A percentile compares a stretch with the other conserved stretches of the same genome.
Conservation (phyloP, 1,140 invertebrate species). For the Chelonus insularis region DNA sequence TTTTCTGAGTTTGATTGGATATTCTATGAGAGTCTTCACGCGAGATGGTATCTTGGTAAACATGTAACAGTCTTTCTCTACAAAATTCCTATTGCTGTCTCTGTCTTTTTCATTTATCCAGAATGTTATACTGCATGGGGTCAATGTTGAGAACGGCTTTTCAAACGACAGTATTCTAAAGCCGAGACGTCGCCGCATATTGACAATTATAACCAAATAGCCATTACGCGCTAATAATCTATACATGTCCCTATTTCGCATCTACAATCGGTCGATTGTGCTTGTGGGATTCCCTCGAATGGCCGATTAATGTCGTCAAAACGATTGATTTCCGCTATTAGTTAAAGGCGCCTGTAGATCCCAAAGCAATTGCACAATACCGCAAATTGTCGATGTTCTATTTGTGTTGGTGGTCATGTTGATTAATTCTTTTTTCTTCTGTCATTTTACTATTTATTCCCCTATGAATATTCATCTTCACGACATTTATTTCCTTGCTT, state of each 20-base stretch:
- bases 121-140: neutral
- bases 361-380: slow-evolving; percentile 21
- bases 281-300: slow-evolving; percentile 20
- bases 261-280: slow-evolving; percentile 9
- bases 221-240: slow-evolving; percentile 1
- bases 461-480: too few species aligned
- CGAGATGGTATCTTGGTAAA: neutral
- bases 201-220: slow-evolving; percentile 8
- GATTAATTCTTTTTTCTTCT: slow-evolving; percentile 26
- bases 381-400: slow-evolving; percentile 22
- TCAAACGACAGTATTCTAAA: too few species aligned
- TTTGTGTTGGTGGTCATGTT: neutral
- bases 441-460: too few species aligned
- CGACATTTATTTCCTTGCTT: too few species aligned
- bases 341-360: slow-evolving; percentile 22
- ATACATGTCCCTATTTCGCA: neutral
- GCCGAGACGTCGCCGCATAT: neutral
- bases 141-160: neutral
- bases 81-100: too few species aligned
- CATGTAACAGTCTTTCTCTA: neutral
- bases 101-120: too few species aligned
- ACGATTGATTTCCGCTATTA: slow-evolving; percentile 29
- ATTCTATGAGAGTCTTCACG: neutral
- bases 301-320: slow-evolving; percentile 27
- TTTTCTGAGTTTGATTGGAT: neutral